Conservation (phyloP, 64 coral and sea anemone species). For the Pocillopora damicornis region DNA sequence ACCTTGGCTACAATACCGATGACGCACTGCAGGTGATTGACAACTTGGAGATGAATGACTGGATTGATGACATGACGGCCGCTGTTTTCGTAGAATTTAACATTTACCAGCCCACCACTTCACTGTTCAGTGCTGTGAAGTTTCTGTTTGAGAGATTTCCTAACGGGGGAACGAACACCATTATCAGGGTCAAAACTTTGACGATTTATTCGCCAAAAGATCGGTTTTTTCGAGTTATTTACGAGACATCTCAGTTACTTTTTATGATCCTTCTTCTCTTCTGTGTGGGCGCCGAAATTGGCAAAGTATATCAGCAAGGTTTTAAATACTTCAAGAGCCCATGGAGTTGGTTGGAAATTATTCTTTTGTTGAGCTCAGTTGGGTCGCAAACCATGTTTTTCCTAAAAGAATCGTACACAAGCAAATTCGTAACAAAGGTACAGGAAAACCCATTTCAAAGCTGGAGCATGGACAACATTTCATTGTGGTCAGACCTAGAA, state of each 20-base stretch:
- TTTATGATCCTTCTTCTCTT: slow-evolving; percentile 55
- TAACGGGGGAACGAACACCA: slow-evolving; percentile 30
- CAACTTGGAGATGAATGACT: slow-evolving; percentile 36
- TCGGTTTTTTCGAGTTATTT: slow-evolving; percentile 35
- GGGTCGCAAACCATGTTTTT: slow-evolving; percentile 52
- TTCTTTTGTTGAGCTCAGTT: slow-evolving; percentile 50
- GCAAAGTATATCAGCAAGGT: slow-evolving; percentile 38
- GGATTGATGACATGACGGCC: slow-evolving; percentile 67
- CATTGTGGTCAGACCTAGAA: slow-evolving; percentile 61
- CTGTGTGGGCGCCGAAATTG: slow-evolving; percentile 43
- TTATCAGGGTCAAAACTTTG: slow-evolving; percentile 37
- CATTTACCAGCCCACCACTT: slow-evolving; percentile 60
- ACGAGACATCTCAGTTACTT: slow-evolving; percentile 64
- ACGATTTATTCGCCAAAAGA: slow-evolving; percentile 60
- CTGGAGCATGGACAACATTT: slow-evolving; percentile 55
- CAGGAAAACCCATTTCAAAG: slow-evolving; percentile 73
- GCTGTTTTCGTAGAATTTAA: slow-evolving; percentile 68
- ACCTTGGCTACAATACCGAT: slow-evolving; percentile 69
- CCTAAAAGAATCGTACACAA: slow-evolving; percentile 64
- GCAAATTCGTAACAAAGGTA: slow-evolving; percentile 53
- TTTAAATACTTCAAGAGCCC: slow-evolving; percentile 41
- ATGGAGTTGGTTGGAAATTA: slow-evolving; percentile 72
- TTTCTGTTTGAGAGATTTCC: slow-evolving; percentile 66
- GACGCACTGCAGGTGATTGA: slow-evolving; percentile 34
- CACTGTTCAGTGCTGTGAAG: slow-evolving; percentile 56